A percentile compares a stretch with the other conserved stretches of the same genome.
phyloP scores from a whole-genome alignment of 92 coral and sea anemone species.

The Blastomussa wellsi region DNA sequence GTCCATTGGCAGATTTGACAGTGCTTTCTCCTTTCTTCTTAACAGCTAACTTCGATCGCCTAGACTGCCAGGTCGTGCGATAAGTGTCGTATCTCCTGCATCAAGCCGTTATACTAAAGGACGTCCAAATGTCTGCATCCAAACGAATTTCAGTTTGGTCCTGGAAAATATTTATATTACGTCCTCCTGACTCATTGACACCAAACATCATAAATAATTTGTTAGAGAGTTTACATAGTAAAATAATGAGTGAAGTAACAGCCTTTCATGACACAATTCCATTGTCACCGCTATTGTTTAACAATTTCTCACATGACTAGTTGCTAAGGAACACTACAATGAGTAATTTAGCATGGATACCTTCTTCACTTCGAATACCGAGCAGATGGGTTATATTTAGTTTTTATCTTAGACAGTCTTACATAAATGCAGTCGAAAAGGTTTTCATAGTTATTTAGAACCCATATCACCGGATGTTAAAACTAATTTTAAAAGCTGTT shows the following conservation, averaged over 20 bases:
- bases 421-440: not conserved
- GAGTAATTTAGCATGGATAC: not conserved
- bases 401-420: not conserved
- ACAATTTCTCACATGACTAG: conserved; percentile 28
- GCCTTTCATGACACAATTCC: not conserved
- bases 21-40: not conserved
- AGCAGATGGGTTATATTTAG: not conserved
- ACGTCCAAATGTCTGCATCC: not conserved
- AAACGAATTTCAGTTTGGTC: not conserved
- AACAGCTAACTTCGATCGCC: not conserved
- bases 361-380: not conserved
- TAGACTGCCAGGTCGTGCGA: not conserved
- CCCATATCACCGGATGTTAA: too few species aligned
- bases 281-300: not conserved
- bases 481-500: too few species aligned
- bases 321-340: conserved; percentile 34
- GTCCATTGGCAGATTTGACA: not conserved
- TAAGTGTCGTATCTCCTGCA: not conserved
- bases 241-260: conserved; percentile 2
- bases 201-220: not conserved
- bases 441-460: too few species aligned
- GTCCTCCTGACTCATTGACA: not conserved
- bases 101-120: not conserved
- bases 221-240: conserved; percentile 16
- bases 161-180: not conserved